Evolutionary conservation across 1,140 invertebrate genomes (phyloP), one percentile per base, ranked within the genome.

Genomic region (Cherax quadricarinatus): DNA sequence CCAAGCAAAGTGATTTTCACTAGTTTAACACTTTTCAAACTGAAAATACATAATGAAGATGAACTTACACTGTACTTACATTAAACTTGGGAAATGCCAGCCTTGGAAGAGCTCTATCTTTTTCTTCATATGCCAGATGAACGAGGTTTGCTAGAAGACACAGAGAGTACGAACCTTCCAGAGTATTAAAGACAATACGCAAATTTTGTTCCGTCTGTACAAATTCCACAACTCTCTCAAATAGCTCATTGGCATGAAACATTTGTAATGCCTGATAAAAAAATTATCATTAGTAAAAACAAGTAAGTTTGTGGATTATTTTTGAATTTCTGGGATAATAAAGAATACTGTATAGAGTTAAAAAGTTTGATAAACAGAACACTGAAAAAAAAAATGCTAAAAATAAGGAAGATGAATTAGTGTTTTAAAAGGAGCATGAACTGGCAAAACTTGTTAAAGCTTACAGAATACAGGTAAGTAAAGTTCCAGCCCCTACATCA

Each of bases 141-240:
- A 97, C 95, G 66, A 97, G 94, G 95, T 97, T 97, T 93, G 97
- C 98, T 78, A 98, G 95, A 21, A 99, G 95, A 95, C 97, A 98
- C 2, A 98, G 95, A 16, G 97, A 97, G 95, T 98, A 98, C 95
- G 97, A 98, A 48, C 97, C 98, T 95, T 98, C 97, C n/a, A 98
- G 94, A 1, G 97, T 96, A 95, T 98, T 98, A 95, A 98, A 98
- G 62, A 98, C 96, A 83, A 98, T 97, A 88, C 97, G 96, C 94
- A 98, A 96, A 94, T 98, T 98, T 95, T 98, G 97, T 94, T 98
- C 97, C 30, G 96, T 96, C 93, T 96, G 97, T 73, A 98, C 95
- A 75, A 98, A 96, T 92, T 97, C 97, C 24, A 98, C 94, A 94
- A 96, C 97, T 94, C 96, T 96, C 89, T 96, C 96, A 93, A 98